Evolutionary conservation across 1,140 invertebrate genomes (phyloP), one percentile per base, ranked within the genome.

Genomic region (Macrobrachium nipponense): DNA sequence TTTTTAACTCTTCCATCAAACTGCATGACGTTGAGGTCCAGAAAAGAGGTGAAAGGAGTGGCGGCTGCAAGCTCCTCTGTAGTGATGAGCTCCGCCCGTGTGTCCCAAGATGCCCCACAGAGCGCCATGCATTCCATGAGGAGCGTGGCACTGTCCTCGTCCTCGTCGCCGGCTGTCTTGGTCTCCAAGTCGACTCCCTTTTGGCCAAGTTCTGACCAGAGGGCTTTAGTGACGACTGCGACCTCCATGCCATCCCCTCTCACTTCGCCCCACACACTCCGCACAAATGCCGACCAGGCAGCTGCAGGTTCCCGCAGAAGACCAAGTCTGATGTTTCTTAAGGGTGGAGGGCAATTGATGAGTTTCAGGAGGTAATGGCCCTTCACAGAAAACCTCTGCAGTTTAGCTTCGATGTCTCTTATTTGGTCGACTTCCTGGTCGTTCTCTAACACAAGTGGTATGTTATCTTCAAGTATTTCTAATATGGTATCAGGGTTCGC

Each of bases 21-120:
- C 77, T 86, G 77, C 66, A 72, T 86, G 59, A 86, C 43, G 23
- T 44, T 80, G 66, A 86, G 78, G 68, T 86, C 76, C 18, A 86
- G 68, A 14, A 66, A 64, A 27, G 66, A 62, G 68, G 78, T 72
- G 64, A 76, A 20, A 4, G 84, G 78, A n/a, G 70, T 58, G n/a
- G 75, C 66, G 20, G 84, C 77, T 3, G 75, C 84, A 51, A 86
- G 77, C 27, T 73, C 59, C 20, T 86, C 84, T n/a, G 84, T 80
- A 61, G 80, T 86, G 17, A 86, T 64, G 44, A 79, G 66, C 15
- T 86, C 84, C 5, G 77, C 77, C 4, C 36, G 60, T 2, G 77
- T 44, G 51, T 86, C 84, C 84, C 84, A 86, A 2, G 58, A 70
- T 12, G 84, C 84, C 12, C 84, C 84, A 3, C 77, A 68, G 27